phyloP scores from a whole-genome alignment of 2,888 invertebrate species.

The Protodeltote pygarga region DNA sequence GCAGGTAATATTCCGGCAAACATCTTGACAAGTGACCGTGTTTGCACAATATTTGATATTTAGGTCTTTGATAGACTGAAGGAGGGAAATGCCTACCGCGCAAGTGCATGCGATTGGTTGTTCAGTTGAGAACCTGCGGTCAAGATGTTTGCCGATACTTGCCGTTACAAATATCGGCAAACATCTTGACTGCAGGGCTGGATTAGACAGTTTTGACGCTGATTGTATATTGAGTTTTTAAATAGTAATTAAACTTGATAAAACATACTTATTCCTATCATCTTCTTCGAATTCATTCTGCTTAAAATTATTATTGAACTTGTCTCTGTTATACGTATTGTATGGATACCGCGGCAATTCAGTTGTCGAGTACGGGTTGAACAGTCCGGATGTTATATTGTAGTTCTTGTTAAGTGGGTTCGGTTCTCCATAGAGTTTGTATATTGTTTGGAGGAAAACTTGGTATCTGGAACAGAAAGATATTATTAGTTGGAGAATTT shows the following conservation, averaged over 20 bases:
- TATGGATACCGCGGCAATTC: conserved; percentile 60
- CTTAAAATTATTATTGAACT: conserved; percentile 42
- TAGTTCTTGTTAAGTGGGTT: conserved; percentile 70
- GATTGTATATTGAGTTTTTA: no score
- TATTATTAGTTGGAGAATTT: neutral
- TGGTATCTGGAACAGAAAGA: conserved; percentile 83
- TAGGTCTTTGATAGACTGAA: no score
- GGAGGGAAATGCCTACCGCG: no score
- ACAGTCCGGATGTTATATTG: conserved; percentile 63
- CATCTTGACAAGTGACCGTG: no score
- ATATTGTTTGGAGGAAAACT: conserved; percentile 88
- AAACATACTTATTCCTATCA: conserved; percentile 50
- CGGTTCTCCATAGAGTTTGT: conserved; percentile 85
- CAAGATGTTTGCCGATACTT: no score
- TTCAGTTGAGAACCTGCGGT: no score
- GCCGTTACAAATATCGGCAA: no score
- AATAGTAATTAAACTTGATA: neutral
- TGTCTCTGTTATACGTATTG: conserved; percentile 58
- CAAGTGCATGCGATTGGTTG: no score
- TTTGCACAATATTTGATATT: no score
- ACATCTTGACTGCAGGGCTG: no score
- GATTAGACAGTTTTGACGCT: no score
- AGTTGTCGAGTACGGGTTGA: conserved; percentile 64
- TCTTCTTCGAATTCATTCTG: conserved; percentile 38
- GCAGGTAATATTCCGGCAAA: no score